A percentile compares a stretch with the other conserved stretches of the same genome.
Conservation (phyloP, 2,888 invertebrate species). For the Coleophora deauratella region DNA sequence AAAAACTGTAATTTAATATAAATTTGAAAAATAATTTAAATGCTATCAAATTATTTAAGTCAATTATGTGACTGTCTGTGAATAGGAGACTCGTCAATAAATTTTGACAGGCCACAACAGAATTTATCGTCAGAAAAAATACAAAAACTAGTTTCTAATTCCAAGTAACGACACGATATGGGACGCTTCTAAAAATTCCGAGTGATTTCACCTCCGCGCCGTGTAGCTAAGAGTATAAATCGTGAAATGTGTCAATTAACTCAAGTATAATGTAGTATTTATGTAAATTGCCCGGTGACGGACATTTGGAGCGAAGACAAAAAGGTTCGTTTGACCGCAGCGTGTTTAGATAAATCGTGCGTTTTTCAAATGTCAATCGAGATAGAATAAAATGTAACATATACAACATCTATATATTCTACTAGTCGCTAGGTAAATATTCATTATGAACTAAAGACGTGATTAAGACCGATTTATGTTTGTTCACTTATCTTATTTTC, state of each 20-base stretch:
- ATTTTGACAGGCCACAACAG: constrained; percentile 20
- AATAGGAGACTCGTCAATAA: constrained; percentile 6
- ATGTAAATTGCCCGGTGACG: constrained; percentile 59
- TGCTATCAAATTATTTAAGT: too few species aligned
- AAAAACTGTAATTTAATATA: too few species aligned
- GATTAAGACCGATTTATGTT: too few species aligned
- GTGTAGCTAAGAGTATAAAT: constrained; percentile 57
- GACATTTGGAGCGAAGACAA: constrained; percentile 47
- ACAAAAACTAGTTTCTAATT: constrained; percentile 32
- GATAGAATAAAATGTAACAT: constrained; percentile 15
- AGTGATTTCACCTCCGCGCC: constrained; percentile 36
- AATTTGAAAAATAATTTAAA: too few species aligned
- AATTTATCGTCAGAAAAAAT: constrained; percentile 24
- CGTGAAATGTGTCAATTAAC: constrained; percentile 71
- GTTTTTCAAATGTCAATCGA: constrained; percentile 36
- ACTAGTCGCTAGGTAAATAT: too few species aligned
- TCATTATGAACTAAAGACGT: too few species aligned
- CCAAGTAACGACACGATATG: constrained; percentile 22
- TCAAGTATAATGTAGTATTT: constrained; percentile 66
- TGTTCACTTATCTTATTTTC: too few species aligned
- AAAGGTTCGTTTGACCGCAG: constrained; percentile 43
- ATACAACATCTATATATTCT: too few species aligned
- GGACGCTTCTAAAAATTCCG: constrained; percentile 34
- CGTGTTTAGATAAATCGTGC: constrained; percentile 40
- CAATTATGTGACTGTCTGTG: too few species aligned